Conservation (phyloP, 2,113 vertebrate genomes). For the Rynchops niger region DNA sequence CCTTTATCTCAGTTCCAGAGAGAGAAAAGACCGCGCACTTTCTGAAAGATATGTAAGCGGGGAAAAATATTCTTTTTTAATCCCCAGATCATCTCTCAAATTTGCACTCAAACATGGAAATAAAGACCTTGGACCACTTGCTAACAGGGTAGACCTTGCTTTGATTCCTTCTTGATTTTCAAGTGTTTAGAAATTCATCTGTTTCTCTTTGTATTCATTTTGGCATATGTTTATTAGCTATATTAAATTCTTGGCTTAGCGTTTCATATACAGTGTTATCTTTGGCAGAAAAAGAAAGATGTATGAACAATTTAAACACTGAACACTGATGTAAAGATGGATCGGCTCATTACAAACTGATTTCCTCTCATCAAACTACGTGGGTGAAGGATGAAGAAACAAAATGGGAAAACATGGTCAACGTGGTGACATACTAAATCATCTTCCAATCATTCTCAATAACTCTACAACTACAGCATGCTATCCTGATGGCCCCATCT, state of each 20-base stretch:
- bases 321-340: slow-evolving; percentile 63
- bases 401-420: slow-evolving; percentile 61
- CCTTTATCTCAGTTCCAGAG: slow-evolving; percentile 7
- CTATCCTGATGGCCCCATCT: slow-evolving; percentile 83
- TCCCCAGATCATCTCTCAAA: background rate
- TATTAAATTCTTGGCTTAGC: background rate
- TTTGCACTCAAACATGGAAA: slow-evolving; percentile 52
- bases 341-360: slow-evolving; percentile 16
- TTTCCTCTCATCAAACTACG: slow-evolving; percentile 59
- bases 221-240: background rate
- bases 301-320: slow-evolving; percentile 53
- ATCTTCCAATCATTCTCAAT: slow-evolving; percentile 64
- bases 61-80: background rate
- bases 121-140: slow-evolving; percentile 63
- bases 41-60: background rate
- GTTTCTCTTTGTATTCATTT: background rate
- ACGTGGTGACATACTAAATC: slow-evolving; percentile 65
- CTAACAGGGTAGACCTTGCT: slow-evolving; percentile 40
- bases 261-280: slow-evolving; percentile 66
- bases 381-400: slow-evolving; percentile 63
- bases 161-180: slow-evolving; percentile 50
- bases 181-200: background rate
- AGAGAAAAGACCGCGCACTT: background rate
- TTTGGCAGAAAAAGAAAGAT: slow-evolving; percentile 67
- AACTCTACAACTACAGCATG: slow-evolving; percentile 71